Percentiles rank a stretch among this genome's conserved stretches.
phyloP scores from a whole-genome alignment of 1,140 invertebrate species.

The Drosophila jambulina region DNA sequence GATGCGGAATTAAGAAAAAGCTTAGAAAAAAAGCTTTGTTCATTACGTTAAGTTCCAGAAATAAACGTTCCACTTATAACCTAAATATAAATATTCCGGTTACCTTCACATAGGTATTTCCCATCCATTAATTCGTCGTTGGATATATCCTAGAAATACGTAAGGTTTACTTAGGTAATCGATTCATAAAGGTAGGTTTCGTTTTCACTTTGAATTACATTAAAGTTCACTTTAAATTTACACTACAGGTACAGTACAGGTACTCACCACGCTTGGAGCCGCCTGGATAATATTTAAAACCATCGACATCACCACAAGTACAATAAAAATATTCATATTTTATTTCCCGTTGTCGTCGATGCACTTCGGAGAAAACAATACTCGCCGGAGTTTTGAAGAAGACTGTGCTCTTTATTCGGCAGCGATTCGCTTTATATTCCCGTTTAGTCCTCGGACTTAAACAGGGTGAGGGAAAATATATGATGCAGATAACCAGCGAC shows the following conservation, averaged over 20 bases:
- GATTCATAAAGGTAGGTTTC: not conserved
- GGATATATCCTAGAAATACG: conserved; percentile 33
- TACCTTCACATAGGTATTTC: conserved; percentile 58
- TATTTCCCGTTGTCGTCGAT: conserved; percentile 19
- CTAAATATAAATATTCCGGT: not conserved
- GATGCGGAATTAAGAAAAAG: not conserved
- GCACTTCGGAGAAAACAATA: conserved; percentile 23
- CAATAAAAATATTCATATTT: conserved; percentile 50
- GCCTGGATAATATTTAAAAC: conserved; percentile 33
- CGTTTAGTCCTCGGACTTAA: conserved; percentile 10
- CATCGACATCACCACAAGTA: conserved; percentile 34
- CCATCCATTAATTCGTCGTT: conserved; percentile 54
- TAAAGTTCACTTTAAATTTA: not conserved
- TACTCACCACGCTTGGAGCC: conserved; percentile 43
- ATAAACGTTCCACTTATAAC: not conserved
- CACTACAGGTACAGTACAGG: not conserved
- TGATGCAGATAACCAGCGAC: conserved; percentile 20
- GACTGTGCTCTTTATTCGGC: conserved; percentile 39
- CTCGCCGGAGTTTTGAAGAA: conserved; percentile 28
- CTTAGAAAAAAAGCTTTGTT: not conserved
- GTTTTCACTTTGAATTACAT: not conserved
- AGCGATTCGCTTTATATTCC: conserved; percentile 54
- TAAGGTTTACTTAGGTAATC: not conserved
- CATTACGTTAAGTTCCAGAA: too few species aligned
- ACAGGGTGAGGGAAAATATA: conserved; percentile 56